Conservation (phyloP, 2,888 invertebrate species). For the Lasius platythorax region DNA sequence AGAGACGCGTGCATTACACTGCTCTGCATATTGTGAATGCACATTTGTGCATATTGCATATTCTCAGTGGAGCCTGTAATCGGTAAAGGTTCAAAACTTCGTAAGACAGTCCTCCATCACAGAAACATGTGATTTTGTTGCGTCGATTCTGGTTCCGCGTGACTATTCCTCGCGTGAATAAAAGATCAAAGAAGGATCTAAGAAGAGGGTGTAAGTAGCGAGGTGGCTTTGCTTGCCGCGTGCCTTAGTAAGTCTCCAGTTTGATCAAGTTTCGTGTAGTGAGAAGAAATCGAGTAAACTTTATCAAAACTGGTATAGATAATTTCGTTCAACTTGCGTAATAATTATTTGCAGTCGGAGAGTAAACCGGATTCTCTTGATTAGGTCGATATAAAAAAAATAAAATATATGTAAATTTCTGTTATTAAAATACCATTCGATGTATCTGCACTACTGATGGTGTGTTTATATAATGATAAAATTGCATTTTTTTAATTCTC, state of each 20-base stretch:
- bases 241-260: not conserved
- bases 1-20: not conserved
- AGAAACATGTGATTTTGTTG: constrained; percentile 10
- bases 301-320: not conserved
- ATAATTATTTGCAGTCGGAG: not conserved
- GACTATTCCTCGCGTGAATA: constrained; percentile 58
- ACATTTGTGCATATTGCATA: not conserved
- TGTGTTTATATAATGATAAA: not conserved
- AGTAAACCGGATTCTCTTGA: not conserved
- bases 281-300: not conserved
- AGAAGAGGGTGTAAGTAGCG: not conserved
- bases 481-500: not conserved
- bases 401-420: not conserved
- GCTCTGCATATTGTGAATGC: not conserved
- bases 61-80: not conserved
- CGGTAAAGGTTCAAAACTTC: constrained; percentile 1
- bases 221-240: not conserved
- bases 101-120: not conserved
- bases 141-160: constrained; percentile 1
- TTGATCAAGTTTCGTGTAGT: not conserved
- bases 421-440: not conserved
- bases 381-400: not conserved
- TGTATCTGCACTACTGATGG: not conserved
- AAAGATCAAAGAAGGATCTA: constrained; percentile 66
- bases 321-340: not conserved